Conservation (phyloP, 1,140 invertebrate species). For the Oryzaephilus surinamensis region DNA sequence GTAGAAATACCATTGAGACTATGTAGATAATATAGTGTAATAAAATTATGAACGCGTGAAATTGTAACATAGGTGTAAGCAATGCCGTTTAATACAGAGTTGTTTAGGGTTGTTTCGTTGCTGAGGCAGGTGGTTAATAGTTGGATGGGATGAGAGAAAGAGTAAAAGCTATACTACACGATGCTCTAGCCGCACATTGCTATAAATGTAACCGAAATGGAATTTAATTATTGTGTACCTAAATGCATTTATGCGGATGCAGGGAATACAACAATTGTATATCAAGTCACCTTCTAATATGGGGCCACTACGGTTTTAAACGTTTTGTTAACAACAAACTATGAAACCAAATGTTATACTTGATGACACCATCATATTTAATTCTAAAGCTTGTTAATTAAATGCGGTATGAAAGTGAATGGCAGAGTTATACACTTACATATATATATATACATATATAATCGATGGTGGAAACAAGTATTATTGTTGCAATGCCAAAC, state of each 20-base stretch:
- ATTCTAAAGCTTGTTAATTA: constrained; percentile 33
- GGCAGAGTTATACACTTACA: too few relatives aligned
- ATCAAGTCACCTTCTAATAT: too few relatives aligned
- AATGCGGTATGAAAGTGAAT: constrained; percentile 24
- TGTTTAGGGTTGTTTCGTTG: too few relatives aligned
- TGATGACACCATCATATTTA: constrained; percentile 28
- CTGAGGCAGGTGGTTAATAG: too few relatives aligned
- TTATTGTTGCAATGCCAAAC: constrained; percentile 31
- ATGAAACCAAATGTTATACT: too few relatives aligned
- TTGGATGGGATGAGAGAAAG: constrained; percentile 17
- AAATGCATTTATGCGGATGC: constrained; percentile 29
- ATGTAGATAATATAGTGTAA: constrained; percentile 27
- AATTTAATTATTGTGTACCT: constrained; percentile 36
- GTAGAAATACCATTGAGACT: constrained; percentile 18
- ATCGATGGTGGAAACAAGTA: constrained; percentile 22
- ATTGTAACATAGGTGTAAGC: constrained; percentile 34
- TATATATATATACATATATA: too few relatives aligned
- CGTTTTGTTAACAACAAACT: too few relatives aligned
- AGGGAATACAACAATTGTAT: too few relatives aligned
- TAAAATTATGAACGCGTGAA: constrained; percentile 34
- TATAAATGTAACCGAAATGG: constrained; percentile 32
- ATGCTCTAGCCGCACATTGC: constrained; percentile 30
- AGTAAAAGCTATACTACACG: too few relatives aligned
- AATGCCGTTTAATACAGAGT: constrained; percentile 31
- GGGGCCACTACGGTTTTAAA: constrained; percentile 1